Percentiles rank a stretch among this genome's conserved stretches.
phyloP scores from a whole-genome alignment of 2,113 vertebrate species.

The Chloropsis cyanopogon region DNA sequence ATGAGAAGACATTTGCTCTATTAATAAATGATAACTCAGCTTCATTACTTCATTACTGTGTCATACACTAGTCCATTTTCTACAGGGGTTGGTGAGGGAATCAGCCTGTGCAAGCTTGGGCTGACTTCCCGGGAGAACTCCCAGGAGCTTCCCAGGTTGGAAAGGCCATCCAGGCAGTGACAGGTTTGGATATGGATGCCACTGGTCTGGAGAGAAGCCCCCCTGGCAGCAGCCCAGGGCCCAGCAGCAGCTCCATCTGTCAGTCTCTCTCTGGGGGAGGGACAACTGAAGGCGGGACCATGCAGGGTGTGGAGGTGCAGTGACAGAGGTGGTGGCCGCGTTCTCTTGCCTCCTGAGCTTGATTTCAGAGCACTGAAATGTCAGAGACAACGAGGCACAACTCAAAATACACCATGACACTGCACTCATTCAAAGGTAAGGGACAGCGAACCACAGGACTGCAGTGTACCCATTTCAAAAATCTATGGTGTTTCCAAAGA shows the following conservation, averaged over 20 bases:
- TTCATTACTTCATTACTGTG: neutral
- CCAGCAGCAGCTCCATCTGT: conserved; percentile 18
- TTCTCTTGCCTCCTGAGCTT: neutral
- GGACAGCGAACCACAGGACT: neutral
- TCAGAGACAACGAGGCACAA: neutral
- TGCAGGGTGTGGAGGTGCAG: neutral
- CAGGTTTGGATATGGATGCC: neutral
- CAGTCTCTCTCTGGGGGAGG: neutral
- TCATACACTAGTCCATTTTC: neutral
- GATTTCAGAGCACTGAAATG: neutral
- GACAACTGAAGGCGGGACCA: neutral
- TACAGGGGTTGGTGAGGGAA: neutral
- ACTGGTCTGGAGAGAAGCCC: neutral
- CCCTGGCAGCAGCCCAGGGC: conserved; percentile 1
- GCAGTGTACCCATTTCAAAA: neutral
- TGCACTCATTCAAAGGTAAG: neutral
- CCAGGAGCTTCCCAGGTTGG: neutral
- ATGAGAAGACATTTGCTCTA: neutral
- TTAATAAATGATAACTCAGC: neutral
- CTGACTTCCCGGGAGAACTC: neutral
- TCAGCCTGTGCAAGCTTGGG: neutral
- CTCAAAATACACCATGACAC: neutral
- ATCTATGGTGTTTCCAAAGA: neutral
- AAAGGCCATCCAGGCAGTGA: neutral
- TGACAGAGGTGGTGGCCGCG: fast-evolving